Evolutionary conservation across 2,888 invertebrate genomes (phyloP), one percentile per base, ranked within the genome.

Genomic region (Subacronicta megacephala): DNA sequence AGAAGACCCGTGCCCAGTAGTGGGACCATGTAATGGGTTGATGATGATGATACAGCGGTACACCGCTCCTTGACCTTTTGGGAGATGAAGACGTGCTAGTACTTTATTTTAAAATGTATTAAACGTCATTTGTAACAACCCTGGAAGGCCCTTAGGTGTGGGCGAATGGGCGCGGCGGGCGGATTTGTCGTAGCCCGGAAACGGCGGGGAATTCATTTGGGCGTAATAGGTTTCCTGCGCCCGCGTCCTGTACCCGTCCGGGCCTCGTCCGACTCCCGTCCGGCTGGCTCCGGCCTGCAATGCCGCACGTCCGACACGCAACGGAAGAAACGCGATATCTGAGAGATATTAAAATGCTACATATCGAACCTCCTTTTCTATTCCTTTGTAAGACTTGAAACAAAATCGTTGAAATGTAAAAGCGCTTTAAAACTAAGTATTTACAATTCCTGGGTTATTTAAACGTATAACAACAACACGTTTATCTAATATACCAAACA

Each of bases 171-270:
- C 76, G 86, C 83, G 84, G 81, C 83, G 88, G 91, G 81, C 81
- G 90, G 91, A 89, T 90, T 90, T 88, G 88, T 88, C 92, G 88
- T 85, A 85, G 87, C 72, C 90, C 92, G 93, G 93, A 93, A 92
- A 92, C 92, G 88, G 85, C 87, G 84, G 87, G 84, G 90, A 92
- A 93, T 93, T 93, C 92, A 93, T 94, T 94, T 92, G 92, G 92
- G 92, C 93, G 93, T 93, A 93, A 93, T 94, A 93, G 89, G 92
- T 91, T 92, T 93, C 93, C 93, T 90, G 93, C 85, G 84, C 85
- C 80, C 79, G 83, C 87, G 87, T 90, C 90, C 92, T 91, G 90
- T 77, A 81, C 80, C 81, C 85, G 88, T 89, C 88, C 88, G 88
- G 81, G 78, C 75, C 78, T 52, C 87, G 87, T 89, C 89, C 90